Evolutionary conservation across 2,797 vertebrate species (phyloP).

Genomic region (Gephyroberyx darwinii): DNA sequence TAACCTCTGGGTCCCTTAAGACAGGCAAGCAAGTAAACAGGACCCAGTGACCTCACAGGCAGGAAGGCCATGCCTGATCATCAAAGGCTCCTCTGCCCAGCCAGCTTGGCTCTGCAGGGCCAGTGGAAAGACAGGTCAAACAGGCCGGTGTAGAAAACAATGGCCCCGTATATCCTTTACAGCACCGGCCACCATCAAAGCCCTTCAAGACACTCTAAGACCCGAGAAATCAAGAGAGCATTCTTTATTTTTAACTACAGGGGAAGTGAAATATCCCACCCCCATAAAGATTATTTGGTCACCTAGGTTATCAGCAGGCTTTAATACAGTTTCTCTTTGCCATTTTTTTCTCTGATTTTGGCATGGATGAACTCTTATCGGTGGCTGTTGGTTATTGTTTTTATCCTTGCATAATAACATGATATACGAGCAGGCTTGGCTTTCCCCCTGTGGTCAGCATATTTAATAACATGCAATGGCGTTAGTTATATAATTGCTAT

Average conservation of each 20-base stretch:
- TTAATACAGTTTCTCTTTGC: too few relatives aligned
- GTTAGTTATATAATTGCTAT: neutral
- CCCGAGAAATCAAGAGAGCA: constrained; percentile 69
- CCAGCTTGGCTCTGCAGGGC: constrained; percentile 70
- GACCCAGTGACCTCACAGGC: constrained; percentile 74
- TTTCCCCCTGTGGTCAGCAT: too few relatives aligned
- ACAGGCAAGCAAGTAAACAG: constrained; percentile 74
- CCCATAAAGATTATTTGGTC: constrained; percentile 37
- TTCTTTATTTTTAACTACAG: constrained; percentile 76
- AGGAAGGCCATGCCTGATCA: constrained; percentile 82
- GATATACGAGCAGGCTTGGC: too few relatives aligned
- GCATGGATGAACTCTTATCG: too few relatives aligned
- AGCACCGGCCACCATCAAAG: constrained; percentile 76
- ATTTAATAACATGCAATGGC: too few relatives aligned
- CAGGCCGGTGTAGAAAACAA: constrained; percentile 80
- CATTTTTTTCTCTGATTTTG: too few relatives aligned
- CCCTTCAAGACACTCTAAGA: constrained; percentile 71
- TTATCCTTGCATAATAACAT: too few relatives aligned
- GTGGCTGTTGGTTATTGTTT: too few relatives aligned
- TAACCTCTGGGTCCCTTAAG: constrained; percentile 69
- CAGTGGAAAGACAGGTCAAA: constrained; percentile 73
- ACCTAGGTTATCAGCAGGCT: too few relatives aligned
- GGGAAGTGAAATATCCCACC: constrained; percentile 71
- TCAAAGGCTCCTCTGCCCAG: constrained; percentile 77
- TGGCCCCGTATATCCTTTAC: constrained; percentile 80